These are phyloP conservation scores for Regulus satrapa DNA, from an alignment of 2,113 vertebrate genomes.

Conservation along the genomic window DNA sequence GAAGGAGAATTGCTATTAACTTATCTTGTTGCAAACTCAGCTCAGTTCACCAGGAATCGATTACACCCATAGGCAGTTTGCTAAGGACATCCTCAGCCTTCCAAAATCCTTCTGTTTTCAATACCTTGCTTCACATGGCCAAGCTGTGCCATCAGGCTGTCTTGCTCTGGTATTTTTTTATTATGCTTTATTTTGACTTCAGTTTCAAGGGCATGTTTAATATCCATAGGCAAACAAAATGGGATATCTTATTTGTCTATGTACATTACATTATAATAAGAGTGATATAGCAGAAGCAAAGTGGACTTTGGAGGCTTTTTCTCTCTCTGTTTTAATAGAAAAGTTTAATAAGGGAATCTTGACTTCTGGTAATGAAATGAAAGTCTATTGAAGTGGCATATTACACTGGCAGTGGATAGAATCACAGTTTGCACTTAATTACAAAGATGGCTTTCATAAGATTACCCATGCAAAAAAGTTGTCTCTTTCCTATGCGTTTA, in stretches of 20 bases:
- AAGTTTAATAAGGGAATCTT: constrained; percentile 54
- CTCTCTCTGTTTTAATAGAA: constrained; percentile 39
- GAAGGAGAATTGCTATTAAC: background rate
- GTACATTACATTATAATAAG: constrained; percentile 5
- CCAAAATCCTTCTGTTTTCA: background rate
- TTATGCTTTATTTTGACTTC: background rate
- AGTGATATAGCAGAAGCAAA: background rate
- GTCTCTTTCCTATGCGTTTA: background rate
- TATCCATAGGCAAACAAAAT: background rate
- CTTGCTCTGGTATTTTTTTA: background rate
- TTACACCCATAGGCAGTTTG: background rate
- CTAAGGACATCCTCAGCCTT: background rate
- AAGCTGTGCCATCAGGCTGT: background rate
- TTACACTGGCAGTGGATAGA: constrained; percentile 10
- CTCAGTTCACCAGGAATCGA: background rate
- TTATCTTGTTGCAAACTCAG: background rate
- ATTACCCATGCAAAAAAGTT: background rate
- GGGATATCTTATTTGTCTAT: background rate
- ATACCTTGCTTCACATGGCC: background rate
- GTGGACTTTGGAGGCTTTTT: constrained; percentile 25
- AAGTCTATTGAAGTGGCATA: constrained; percentile 29
- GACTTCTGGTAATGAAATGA: constrained; percentile 50
- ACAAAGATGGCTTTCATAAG: constrained; percentile 8
- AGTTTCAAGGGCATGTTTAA: constrained; percentile 35
- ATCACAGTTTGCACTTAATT: constrained; percentile 57